Conservation (phyloP, 2,797 vertebrate genomes). For the Gadopsis bispinosus region DNA sequence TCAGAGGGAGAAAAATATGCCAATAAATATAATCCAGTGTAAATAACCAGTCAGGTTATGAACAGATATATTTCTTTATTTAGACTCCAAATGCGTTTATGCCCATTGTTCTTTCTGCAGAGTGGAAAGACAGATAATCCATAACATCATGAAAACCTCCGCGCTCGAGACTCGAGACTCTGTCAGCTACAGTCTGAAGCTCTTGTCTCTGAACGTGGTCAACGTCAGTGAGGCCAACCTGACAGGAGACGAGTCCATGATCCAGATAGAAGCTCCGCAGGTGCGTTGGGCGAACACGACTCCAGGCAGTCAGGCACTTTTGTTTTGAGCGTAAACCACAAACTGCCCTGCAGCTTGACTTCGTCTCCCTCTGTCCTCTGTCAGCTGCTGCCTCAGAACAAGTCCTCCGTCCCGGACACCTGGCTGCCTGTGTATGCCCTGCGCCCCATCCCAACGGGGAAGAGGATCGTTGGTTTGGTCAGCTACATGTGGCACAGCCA, state of each 20-base stretch:
- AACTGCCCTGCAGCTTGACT: neutral
- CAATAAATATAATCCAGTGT: too few species aligned
- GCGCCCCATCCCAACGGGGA: neutral
- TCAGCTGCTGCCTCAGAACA: constrained; percentile 35
- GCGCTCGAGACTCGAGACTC: rapidly evolving
- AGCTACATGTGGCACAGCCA: constrained; percentile 49
- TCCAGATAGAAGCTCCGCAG: constrained; percentile 50
- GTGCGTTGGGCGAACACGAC: constrained; percentile 28
- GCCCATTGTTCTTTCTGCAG: constrained; percentile 45
- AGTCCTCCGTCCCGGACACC: constrained; percentile 25
- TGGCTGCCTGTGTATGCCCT: constrained; percentile 64
- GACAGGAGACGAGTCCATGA: rapidly evolving
- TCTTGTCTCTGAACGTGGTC: constrained; percentile 43
- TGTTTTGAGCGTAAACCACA: neutral
- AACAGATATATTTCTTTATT: neutral
- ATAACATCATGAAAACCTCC: constrained; percentile 21
- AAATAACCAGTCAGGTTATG: too few species aligned
- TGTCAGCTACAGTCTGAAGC: neutral
- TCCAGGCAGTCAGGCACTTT: neutral
- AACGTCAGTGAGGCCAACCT: constrained; percentile 13
- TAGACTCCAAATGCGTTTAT: neutral
- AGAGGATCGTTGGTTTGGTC: constrained; percentile 57
- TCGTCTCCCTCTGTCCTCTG: neutral
- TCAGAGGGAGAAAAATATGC: too few species aligned
- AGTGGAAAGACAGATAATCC: constrained; percentile 35